Conservation (phyloP, 30 jellyfish, hydroid and myxozoan genomes). For the Aurelia coerulea region DNA sequence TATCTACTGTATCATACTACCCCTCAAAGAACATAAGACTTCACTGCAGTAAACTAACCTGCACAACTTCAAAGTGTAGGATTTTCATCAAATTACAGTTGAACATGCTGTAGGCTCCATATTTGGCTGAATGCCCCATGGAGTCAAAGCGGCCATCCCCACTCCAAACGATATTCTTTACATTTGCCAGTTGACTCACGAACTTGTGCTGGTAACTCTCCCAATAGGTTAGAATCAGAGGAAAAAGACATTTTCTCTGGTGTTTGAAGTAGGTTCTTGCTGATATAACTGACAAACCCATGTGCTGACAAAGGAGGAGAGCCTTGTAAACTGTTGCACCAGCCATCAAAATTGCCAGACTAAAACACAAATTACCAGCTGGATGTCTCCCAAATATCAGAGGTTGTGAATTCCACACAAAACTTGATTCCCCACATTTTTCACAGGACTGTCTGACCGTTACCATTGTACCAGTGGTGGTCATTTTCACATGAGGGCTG, state of each 20-base stretch:
- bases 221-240: conserved; percentile 33
- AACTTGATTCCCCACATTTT: conserved; percentile 31
- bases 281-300: conserved; percentile 31
- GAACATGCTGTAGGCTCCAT: conserved; percentile 46
- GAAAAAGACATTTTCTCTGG: conserved; percentile 46
- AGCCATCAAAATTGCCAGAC: conserved; percentile 40
- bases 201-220: conserved; percentile 2
- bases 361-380: conserved; percentile 54
- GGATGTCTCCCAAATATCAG: conserved; percentile 33
- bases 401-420: conserved; percentile 57
- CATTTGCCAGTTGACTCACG: too few species aligned
- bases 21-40: too few species aligned
- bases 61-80: conserved; percentile 55
- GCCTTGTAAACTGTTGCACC: conserved; percentile 45
- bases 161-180: conserved; percentile 23
- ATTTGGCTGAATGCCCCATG: conserved; percentile 62
- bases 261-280: conserved; percentile 33
- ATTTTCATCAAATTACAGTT: conserved; percentile 7
- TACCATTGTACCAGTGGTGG: conserved; percentile 49
- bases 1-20: too few species aligned
- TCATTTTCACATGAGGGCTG: conserved; percentile 14
- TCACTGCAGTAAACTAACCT: conserved; percentile 1
- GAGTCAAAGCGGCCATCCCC: conserved; percentile 74
- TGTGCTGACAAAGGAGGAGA: conserved; percentile 27
- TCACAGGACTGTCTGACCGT: conserved; percentile 56